phyloP scores from a whole-genome alignment of 2,888 invertebrate species.

The Gisinianus flammeolus region DNA sequence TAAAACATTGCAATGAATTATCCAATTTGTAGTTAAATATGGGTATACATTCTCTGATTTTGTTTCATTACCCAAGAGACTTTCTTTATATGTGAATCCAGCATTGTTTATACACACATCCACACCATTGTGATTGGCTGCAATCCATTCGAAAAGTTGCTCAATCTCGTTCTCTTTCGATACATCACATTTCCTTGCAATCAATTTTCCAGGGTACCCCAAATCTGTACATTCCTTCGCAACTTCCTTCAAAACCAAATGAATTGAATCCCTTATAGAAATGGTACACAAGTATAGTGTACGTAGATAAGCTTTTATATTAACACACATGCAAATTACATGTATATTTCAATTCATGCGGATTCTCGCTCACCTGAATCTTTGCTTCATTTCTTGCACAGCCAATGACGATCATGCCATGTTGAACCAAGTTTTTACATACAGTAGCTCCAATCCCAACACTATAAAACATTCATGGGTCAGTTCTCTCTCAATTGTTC shows the following conservation, averaged over 20 bases:
- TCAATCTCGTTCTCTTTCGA: constrained; percentile 48
- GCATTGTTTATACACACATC: constrained; percentile 54
- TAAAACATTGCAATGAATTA: neutral
- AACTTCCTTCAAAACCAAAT: constrained; percentile 36
- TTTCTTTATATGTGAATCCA: constrained; percentile 37
- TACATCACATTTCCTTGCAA: constrained; percentile 49
- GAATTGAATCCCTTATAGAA: neutral
- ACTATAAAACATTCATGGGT: constrained; percentile 25
- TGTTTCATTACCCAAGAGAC: constrained; percentile 47
- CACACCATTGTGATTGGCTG: constrained; percentile 45
- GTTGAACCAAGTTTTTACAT: constrained; percentile 44
- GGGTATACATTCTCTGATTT: too few relatives aligned
- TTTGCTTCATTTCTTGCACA: constrained; percentile 50
- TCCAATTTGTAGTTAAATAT: too few relatives aligned
- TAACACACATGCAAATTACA: too few relatives aligned
- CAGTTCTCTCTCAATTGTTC: too few relatives aligned
- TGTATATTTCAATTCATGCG: too few relatives aligned
- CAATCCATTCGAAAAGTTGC: constrained; percentile 50
- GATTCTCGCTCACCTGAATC: constrained; percentile 50
- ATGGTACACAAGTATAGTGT: too few relatives aligned
- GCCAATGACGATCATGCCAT: constrained; percentile 52
- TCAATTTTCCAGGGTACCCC: constrained; percentile 45
- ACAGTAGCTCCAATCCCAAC: constrained; percentile 50
- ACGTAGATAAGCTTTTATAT: too few relatives aligned
- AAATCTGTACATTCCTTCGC: constrained; percentile 43